Percentiles rank a stretch among this genome's conserved stretches.
These are phyloP conservation scores for Anguilla megastoma DNA, from an alignment of 2,797 vertebrate genomes.

Conservation along the genomic window DNA sequence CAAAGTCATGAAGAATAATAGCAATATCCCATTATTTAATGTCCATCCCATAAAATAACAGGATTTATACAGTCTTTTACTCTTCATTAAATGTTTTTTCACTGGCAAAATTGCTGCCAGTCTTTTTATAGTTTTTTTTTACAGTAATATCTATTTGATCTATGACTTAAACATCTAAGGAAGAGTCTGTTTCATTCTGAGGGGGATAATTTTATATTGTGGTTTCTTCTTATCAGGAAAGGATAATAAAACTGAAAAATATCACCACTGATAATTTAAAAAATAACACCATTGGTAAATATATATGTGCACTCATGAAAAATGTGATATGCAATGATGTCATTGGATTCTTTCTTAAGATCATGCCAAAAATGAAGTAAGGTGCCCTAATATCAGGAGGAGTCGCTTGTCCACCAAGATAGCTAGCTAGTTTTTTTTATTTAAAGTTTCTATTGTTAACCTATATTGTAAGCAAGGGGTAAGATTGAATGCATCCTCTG, in stretches of 20 bases:
- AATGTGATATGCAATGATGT: not conserved
- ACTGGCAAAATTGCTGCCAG: too few relatives aligned
- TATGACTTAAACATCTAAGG: too few relatives aligned
- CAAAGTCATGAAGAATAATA: too few relatives aligned
- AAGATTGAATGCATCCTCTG: slow-evolving; percentile 18
- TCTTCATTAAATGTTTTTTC: too few relatives aligned
- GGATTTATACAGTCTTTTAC: too few relatives aligned
- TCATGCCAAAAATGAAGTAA: not conserved
- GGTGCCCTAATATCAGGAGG: not conserved
- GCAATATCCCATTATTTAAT: too few relatives aligned
- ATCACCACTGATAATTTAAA: not conserved
- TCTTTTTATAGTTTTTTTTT: too few relatives aligned
- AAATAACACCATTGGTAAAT: not conserved
- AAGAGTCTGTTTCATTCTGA: not conserved
- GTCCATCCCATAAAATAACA: too few relatives aligned
- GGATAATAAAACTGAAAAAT: not conserved
- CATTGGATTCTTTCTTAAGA: not conserved
- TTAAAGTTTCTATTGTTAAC: not conserved
- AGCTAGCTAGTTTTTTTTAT: not conserved
- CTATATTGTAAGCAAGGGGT: slow-evolving; percentile 14
- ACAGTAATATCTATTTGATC: too few relatives aligned
- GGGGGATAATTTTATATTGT: not conserved
- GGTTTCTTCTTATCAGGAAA: not conserved
- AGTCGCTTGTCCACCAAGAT: not conserved
- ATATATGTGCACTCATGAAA: not conserved